Evolutionary conservation across 2,797 vertebrate species (phyloP), one percentile per base, ranked within the genome.

Genomic region (Myotis pilosus): DNA sequence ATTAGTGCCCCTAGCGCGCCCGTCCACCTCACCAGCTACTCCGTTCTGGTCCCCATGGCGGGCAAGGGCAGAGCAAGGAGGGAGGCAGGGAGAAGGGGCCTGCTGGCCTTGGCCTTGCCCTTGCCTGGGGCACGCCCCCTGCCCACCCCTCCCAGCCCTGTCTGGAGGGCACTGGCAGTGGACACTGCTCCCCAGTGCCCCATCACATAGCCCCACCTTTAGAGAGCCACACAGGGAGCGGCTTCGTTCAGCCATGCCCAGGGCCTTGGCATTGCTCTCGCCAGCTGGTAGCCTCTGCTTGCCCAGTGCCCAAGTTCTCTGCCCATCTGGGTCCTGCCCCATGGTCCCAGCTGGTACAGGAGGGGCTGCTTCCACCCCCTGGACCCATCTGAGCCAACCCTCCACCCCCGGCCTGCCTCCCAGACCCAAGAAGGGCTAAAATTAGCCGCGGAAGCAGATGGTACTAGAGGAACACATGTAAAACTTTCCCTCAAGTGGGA

Each of bases 371-470:
- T 88, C 96, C 94, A 72, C 91, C 95, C 92, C 64, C 75, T 91
- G 78, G 94, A 57, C 95, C 87, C 92, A 33, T 87, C 68, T 79
- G 84, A 95, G 87, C 87, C 93, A 96, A 83, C 74, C 92, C 85
- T 92, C 96, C 94, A 30, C 96, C 95, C 96, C 96, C 82, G 0
- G 89, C 88, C 96, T 86, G 69, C 86, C 87, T 94, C 88, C 94
- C 74, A 20, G 80, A 72, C 94, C 90, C 0, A 6, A 87, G 55
- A 66, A 83, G 41, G 17, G 68, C 96, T 97, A 96, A 97, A 97
- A 97, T 97, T 97, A 97, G 96, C 87, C 11, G 36, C 33, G 93
- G 83, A 75, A 91, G 88, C 97, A 97, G 96, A 97, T 97, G 97
- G 96, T 33, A 47, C 62, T 20, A 22, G 55, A 96, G 88, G 74